Evolutionary conservation across 2,113 vertebrate genomes (phyloP), one percentile per base, ranked within the genome.

Genomic region (Colossoma macropomum): DNA sequence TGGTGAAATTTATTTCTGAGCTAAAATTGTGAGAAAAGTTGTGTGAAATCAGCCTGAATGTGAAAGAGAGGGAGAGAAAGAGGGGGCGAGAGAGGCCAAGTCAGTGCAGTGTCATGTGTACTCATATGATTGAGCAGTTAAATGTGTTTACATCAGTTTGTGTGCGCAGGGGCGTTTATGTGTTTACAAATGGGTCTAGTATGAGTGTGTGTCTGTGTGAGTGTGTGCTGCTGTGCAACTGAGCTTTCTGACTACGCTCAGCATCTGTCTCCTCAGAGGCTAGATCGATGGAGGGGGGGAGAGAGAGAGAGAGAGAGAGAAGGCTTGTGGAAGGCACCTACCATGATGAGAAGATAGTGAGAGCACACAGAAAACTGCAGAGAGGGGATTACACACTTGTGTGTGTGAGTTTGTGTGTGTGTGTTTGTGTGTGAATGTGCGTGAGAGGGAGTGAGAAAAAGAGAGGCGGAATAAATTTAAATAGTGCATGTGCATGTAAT

Each of bases 221-320:
- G 25, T 75, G 62, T 52, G 65, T 87, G 75, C 79, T 88, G 85
- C 83, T 77, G 30, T 86, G 77, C 89, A 83, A 86, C 87, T 88
- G 83, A 87, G 87, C 77, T 86, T 79, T 63, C 63, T 87, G 89
- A 89, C 88, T 89, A 86, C 62, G 74, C 88, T 92, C 89, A 89
- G 50, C 50, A 52, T 92, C 89, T 89, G 90, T 90, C 88, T 92
- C 89, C 89, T 90, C 70, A 62, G 85, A 89, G 90, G 89, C 81
- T 81, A 87, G 90, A 93, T 92, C 91, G 91, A 92, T 91, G 84
- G 89, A 92, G 86, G 90, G 86, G 80, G 86, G 73, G 78, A 86
- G 84, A 85, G 80, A 17, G 48, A 27, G n/a, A 32, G 63, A 45
- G 41, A 45, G 9, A 45, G 41, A 45, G 41, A 45, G 41, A 45